phyloP scores from a whole-genome alignment of 2,888 invertebrate species.

The Drosophila nr. fundita region DNA sequence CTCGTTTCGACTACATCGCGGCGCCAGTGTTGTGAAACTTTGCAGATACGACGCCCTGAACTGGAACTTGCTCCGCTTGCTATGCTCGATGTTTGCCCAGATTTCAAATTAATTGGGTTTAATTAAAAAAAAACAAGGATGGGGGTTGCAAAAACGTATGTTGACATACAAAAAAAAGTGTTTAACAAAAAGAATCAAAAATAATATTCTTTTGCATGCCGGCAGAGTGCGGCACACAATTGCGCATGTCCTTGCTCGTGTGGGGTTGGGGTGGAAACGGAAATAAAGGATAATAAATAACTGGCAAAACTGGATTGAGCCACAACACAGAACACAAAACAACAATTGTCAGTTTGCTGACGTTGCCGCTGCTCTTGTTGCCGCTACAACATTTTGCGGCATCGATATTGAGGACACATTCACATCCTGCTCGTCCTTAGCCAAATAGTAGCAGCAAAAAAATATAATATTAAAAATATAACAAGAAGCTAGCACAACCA shows the following conservation, averaged over 20 bases:
- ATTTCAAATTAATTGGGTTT: constrained; percentile 33
- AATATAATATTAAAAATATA: not conserved
- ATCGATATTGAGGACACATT: constrained; percentile 65
- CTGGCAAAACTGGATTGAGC: constrained; percentile 77
- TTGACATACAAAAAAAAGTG: not conserved
- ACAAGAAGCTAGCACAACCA: constrained; percentile 54
- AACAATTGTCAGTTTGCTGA: constrained; percentile 66
- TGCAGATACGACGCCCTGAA: constrained; percentile 32
- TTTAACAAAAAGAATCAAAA: not conserved
- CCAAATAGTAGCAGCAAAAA: constrained; percentile 17
- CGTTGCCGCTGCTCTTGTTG: constrained; percentile 34
- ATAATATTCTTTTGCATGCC: not conserved
- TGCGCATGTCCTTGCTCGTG: constrained; percentile 52
- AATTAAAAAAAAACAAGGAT: constrained; percentile 12
- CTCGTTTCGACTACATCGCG: constrained; percentile 35
- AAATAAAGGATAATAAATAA: constrained; percentile 76
- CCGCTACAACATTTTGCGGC: constrained; percentile 48
- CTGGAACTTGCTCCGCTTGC: constrained; percentile 31
- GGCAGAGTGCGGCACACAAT: constrained; percentile 9
- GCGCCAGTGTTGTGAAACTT: constrained; percentile 39
- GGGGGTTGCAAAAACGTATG: constrained; percentile 19
- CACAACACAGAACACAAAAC: constrained; percentile 71
- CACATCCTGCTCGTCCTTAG: constrained; percentile 32
- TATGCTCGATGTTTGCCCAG: not conserved
- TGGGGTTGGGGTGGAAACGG: constrained; percentile 63